A percentile compares a stretch with the other conserved stretches of the same genome.
phyloP scores from a whole-genome alignment of 2,888 invertebrate genomes.

The Allolobophora icterica region DNA sequence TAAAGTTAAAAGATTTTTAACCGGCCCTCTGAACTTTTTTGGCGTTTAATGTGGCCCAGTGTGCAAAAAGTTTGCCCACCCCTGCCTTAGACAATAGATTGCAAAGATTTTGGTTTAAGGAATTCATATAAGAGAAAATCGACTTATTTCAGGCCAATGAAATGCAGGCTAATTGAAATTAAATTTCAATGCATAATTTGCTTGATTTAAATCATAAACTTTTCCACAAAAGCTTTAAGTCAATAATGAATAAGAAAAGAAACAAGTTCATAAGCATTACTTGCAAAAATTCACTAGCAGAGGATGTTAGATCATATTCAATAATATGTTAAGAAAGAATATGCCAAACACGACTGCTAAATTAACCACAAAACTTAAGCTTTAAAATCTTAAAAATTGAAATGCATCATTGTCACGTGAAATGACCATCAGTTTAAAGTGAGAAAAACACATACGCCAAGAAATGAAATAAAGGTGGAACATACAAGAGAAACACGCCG shows the following conservation, averaged over 20 bases:
- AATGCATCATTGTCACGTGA: background rate
- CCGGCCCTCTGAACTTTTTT: too few species aligned
- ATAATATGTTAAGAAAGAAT: background rate
- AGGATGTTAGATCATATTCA: background rate
- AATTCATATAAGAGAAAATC: background rate
- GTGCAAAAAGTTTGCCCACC: too few species aligned
- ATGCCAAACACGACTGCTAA: background rate
- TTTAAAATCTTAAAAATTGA: background rate
- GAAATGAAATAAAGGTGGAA: too few species aligned
- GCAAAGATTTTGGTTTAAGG: background rate
- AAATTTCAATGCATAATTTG: background rate
- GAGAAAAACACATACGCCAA: too few species aligned
- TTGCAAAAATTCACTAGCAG: background rate
- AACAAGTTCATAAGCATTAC: background rate
- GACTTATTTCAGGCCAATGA: slow-evolving; percentile 7
- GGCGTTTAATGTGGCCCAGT: too few species aligned
- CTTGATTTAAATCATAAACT: background rate
- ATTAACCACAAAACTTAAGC: background rate
- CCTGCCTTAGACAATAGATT: background rate
- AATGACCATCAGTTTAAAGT: background rate
- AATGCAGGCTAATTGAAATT: background rate
- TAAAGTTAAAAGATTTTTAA: too few species aligned
- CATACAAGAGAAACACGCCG: too few species aligned
- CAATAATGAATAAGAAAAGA: background rate
- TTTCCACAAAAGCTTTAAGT: background rate